Base-by-base conservation (phyloP, 1,140 invertebrate species). In the Phthorimaea operculella region DNA sequence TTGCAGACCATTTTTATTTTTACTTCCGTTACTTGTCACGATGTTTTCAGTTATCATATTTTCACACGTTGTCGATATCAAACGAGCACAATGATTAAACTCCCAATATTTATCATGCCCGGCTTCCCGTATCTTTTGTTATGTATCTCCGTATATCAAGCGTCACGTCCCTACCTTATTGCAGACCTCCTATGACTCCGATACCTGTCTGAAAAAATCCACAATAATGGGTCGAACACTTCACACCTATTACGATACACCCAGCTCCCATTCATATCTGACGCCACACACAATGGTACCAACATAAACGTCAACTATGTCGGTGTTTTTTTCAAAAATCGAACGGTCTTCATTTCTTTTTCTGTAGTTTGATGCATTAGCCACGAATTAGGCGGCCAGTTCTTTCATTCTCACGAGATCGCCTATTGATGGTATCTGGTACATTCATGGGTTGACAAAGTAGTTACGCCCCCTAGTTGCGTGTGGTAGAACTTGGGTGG, bases 231-330 rank as follows among this genome's bases (percentile, higher is more conserved):
- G 66, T 34, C 50, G 45, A 60, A 79, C 77, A 81, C 78, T 83
- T 83, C 80, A 83, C 80, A 83, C 78, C 74, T 81, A 83, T 83
- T 80, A 80, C 70, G 67, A 67, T 71, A 73, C 74, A 74, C 68
- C 71, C 67, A 64, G 69, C 64, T 64, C 68, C 74, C 78, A 79
- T 81, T 83, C 75, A 79, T 61, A 34, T 36, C 56, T 79, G 67
- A 83, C 79, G 80, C 79, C 79, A 76, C 67, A 66, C 74, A 79
- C 73, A 80, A 81, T 67, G 66, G 64, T 59, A 57, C 62, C 64
- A 70, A 73, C 77, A 76, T 81, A 81, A 80, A 83, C 66, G 75
- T 83, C 78, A 80, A 57, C 52, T 62, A 48, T 64, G 72, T 69
- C 74, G 72, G 74, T 62, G 34, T 51, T 64, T 70, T n/a, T 81